phyloP scores from a whole-genome alignment of 1,140 invertebrate species.

The Ostrea edulis region DNA sequence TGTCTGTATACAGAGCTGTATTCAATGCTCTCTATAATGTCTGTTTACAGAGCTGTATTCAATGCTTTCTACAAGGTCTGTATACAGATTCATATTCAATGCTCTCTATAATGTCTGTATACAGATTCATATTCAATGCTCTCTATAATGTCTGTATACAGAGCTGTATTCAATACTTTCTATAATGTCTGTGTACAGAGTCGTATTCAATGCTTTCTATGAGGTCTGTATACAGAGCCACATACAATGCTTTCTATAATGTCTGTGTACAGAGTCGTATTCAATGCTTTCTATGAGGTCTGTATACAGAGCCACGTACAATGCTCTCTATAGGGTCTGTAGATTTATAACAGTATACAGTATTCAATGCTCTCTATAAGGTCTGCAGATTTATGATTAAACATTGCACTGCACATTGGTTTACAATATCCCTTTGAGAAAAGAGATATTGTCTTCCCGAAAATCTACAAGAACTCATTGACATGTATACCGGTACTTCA shows the following conservation, averaged over 20 bases:
- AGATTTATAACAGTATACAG: slow-evolving; percentile 78
- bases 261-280: slow-evolving; percentile 77
- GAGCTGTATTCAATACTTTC: slow-evolving; percentile 76
- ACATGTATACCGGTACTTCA: too few species aligned
- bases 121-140: slow-evolving; percentile 77
- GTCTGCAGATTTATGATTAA: too few species aligned
- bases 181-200: slow-evolving; percentile 78
- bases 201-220: slow-evolving; percentile 78
- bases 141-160: slow-evolving; percentile 78
- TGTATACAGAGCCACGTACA: slow-evolving; percentile 77
- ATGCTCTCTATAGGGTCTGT: too few species aligned
- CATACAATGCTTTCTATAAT: slow-evolving; percentile 78
- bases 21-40: slow-evolving; percentile 78
- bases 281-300: slow-evolving; percentile 78
- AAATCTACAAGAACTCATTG: too few species aligned
- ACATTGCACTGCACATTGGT: too few species aligned
- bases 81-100: slow-evolving; percentile 78
- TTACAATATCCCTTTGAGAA: too few species aligned
- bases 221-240: slow-evolving; percentile 77
- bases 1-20: slow-evolving; percentile 77
- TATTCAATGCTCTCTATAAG: slow-evolving; percentile 76
- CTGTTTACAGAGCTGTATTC: slow-evolving; percentile 78
- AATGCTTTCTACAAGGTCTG: slow-evolving; percentile 77
- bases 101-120: slow-evolving; percentile 78
- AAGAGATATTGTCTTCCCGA: too few species aligned